A percentile compares a stretch with the other conserved stretches of the same genome.
Conservation (phyloP, 2,113 vertebrate species). For the Phodopus roborovskii region DNA sequence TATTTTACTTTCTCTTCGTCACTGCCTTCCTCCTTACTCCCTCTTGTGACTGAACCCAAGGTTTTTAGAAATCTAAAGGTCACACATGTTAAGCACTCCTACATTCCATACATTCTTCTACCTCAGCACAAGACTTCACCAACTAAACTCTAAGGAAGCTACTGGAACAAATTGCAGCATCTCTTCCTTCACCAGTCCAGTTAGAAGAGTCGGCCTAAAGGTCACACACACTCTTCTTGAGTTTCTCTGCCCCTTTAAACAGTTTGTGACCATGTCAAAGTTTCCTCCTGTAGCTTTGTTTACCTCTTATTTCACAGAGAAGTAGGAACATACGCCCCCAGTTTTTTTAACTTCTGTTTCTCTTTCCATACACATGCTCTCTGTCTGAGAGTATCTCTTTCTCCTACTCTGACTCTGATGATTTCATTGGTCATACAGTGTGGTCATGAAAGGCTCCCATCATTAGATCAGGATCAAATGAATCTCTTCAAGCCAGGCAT, state of each 20-base stretch:
- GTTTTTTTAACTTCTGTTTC: background rate
- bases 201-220: background rate
- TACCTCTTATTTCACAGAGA: background rate
- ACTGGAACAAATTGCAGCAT: background rate
- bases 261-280: background rate
- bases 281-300: background rate
- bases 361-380: background rate
- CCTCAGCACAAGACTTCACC: background rate
- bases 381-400: background rate
- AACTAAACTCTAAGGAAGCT: constrained; percentile 4
- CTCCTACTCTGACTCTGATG: background rate
- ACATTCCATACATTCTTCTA: background rate
- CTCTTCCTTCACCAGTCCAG: background rate
- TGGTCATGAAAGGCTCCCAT: background rate
- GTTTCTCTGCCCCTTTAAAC: background rate
- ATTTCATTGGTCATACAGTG: background rate
- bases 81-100: background rate
- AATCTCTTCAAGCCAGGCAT: background rate
- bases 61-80: background rate
- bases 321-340: background rate
- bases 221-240: background rate
- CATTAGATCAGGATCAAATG: background rate
- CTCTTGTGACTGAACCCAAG: background rate
- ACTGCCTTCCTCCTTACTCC: background rate
- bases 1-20: background rate